phyloP scores from a whole-genome alignment of 2,113 vertebrate species.

The Cygnus atratus region DNA sequence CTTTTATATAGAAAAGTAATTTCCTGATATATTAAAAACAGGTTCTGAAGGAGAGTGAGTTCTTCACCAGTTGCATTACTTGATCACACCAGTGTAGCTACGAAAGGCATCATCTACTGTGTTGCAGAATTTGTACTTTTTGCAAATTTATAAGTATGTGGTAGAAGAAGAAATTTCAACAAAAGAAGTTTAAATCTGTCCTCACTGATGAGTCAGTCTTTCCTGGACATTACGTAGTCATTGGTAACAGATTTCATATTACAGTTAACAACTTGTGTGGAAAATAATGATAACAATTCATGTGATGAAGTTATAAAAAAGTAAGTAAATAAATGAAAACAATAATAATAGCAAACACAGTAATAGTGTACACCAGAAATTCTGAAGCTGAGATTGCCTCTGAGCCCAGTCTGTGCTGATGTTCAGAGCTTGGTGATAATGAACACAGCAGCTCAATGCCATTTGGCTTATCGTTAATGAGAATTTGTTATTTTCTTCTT shows the following conservation, averaged over 20 bases:
- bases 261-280: neutral
- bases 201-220: neutral
- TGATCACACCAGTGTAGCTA: neutral
- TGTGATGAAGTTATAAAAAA: neutral
- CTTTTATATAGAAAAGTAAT: neutral
- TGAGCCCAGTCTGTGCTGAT: neutral
- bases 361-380: neutral
- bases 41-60: neutral
- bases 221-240: neutral
- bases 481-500: neutral
- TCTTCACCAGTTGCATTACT: neutral
- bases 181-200: neutral
- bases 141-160: no score
- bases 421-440: neutral
- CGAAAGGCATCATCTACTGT: neutral
- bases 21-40: neutral
- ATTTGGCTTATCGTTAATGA: fast-evolving
- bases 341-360: neutral
- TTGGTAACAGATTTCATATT: neutral
- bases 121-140: neutral
- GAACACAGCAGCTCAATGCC: neutral
- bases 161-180: neutral
- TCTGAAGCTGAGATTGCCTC: neutral
- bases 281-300: neutral
- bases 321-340: neutral